Evolutionary conservation across 2,797 vertebrate genomes (phyloP).

Genomic region (Acrocephalus scirpaceus): DNA sequence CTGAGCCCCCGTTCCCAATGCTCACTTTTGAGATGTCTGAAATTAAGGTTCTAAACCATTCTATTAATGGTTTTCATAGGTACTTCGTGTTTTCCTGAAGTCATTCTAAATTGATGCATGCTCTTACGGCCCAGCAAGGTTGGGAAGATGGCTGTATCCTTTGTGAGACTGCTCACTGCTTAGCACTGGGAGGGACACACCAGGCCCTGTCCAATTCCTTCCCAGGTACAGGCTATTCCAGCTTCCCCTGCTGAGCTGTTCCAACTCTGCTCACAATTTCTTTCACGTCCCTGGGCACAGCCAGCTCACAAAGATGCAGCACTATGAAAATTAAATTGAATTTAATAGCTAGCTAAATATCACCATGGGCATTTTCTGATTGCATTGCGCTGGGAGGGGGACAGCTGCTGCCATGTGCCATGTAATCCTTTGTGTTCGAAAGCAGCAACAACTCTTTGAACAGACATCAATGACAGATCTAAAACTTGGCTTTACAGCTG

Average conservation of each 20-base stretch:
- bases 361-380: slow-evolving; percentile 35
- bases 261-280: background rate
- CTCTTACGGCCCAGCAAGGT: background rate
- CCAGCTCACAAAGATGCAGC: background rate
- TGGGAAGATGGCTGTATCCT: background rate
- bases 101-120: background rate
- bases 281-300: background rate
- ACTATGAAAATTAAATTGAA: slow-evolving; percentile 37
- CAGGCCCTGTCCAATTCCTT: background rate
- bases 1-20: fast-evolving
- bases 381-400: background rate
- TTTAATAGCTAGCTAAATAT: slow-evolving; percentile 50
- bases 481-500: background rate
- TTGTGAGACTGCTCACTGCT: background rate
- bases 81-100: background rate
- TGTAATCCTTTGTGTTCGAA: background rate
- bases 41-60: background rate
- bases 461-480: background rate
- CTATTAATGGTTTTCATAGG: no score
- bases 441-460: background rate
- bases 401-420: background rate
- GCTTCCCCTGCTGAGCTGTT: background rate
- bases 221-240: background rate
- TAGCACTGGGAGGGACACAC: background rate
- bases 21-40: background rate